Percentiles rank a stretch among this genome's conserved stretches.
Evolutionary conservation across 2,113 vertebrate species (phyloP).

Genomic region (Gopherus evgoodei): DNA sequence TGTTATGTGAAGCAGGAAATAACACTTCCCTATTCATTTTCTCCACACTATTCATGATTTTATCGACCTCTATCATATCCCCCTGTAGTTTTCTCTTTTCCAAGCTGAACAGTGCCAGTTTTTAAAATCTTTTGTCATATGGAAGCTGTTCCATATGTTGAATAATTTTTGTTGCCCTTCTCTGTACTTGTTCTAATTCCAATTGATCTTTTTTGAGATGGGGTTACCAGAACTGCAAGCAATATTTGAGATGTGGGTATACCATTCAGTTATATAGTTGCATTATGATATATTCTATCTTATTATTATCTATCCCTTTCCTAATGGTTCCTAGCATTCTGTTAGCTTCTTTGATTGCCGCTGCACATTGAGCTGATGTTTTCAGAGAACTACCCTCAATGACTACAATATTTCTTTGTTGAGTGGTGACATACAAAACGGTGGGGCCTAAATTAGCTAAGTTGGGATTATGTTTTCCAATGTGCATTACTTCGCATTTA

Average conservation of each 20-base stretch:
- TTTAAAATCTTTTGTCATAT: too few species aligned
- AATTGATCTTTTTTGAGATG: background rate
- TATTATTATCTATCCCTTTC: background rate
- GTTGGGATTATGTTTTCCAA: background rate
- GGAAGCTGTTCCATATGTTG: too few species aligned
- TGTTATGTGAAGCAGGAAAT: too few species aligned
- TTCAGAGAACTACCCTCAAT: too few species aligned
- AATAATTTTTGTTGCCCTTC: background rate
- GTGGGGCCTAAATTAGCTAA: background rate
- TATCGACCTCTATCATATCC: too few species aligned
- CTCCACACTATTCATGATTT: too few species aligned
- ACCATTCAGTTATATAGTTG: background rate
- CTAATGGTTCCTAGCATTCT: background rate
- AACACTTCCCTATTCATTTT: too few species aligned
- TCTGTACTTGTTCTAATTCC: background rate
- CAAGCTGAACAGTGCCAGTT: too few species aligned
- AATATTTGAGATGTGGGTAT: background rate
- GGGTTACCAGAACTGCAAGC: background rate
- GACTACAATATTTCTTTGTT: background rate
- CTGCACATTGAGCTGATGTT: too few species aligned
- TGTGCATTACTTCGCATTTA: background rate
- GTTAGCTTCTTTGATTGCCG: too few species aligned
- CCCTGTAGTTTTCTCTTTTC: too few species aligned
- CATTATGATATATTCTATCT: background rate
- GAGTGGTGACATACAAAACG: background rate